Percentiles rank a stretch among this genome's conserved stretches.
Evolutionary conservation across 1,140 invertebrate genomes (phyloP).

Genomic region (Parapsyche elsis): DNA sequence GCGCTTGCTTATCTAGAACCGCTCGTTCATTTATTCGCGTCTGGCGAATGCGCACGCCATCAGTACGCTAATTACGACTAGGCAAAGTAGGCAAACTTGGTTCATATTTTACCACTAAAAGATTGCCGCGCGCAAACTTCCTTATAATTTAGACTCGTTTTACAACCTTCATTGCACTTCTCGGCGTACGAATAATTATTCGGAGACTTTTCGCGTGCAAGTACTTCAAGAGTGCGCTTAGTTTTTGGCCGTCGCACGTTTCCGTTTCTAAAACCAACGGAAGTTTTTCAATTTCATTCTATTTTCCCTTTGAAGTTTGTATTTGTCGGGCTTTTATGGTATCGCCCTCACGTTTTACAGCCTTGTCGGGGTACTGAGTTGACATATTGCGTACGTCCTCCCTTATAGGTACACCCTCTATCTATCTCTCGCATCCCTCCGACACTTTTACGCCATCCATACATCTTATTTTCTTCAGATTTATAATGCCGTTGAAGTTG

Average conservation of each 20-base stretch:
- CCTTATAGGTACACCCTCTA: not conserved
- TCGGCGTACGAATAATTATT: not conserved
- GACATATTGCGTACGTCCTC: conserved; percentile 9
- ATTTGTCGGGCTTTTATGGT: conserved; percentile 23
- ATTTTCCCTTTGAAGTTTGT: conserved; percentile 1
- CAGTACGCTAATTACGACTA: conserved; percentile 35
- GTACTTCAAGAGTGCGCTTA: too few relatives aligned
- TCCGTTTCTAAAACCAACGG: not conserved
- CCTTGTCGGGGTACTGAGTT: not conserved
- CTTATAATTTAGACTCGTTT: not conserved
- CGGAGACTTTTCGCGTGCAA: not conserved
- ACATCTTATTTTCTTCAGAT: not conserved
- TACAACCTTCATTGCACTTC: not conserved
- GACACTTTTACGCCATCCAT: not conserved
- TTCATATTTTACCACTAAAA: conserved; percentile 33
- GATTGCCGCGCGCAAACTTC: not conserved
- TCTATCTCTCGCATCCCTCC: not conserved
- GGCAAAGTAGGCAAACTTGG: conserved; percentile 39
- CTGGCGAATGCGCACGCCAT: not conserved
- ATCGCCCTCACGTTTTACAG: conserved; percentile 11
- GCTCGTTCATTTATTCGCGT: conserved; percentile 17
- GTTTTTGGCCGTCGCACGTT: not conserved
- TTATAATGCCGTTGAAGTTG: not conserved
- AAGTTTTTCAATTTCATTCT: conserved; percentile 23
- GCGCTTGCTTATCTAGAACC: not conserved